phyloP scores from a whole-genome alignment of 2,888 invertebrate genomes.

The Xanthia icteritia region DNA sequence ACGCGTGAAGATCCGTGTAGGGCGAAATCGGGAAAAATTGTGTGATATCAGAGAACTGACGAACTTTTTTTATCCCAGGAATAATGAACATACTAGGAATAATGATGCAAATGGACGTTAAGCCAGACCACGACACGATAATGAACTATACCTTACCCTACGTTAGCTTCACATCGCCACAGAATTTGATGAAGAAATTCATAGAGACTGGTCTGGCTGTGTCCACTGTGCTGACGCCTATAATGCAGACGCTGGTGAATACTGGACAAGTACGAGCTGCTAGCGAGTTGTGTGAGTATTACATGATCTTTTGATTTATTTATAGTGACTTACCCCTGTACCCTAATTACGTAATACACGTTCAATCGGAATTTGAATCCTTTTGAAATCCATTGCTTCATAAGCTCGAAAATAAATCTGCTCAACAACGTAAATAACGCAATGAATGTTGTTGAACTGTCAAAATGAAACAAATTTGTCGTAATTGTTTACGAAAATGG shows the following conservation, averaged over 20 bases:
- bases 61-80: constrained; percentile 73
- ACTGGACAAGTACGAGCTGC: constrained; percentile 85
- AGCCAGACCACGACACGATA: constrained; percentile 91
- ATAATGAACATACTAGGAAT: constrained; percentile 88
- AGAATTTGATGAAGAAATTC: constrained; percentile 88
- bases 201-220: constrained; percentile 81
- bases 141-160: constrained; percentile 89
- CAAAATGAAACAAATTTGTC: too few relatives aligned
- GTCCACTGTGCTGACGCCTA: constrained; percentile 82
- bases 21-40: background rate
- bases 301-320: background rate
- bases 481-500: too few relatives aligned
- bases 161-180: constrained; percentile 87
- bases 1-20: background rate
- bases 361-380: too few relatives aligned
- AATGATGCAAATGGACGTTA: constrained; percentile 89
- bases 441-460: too few relatives aligned
- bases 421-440: too few relatives aligned
- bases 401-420: too few relatives aligned
- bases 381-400: too few relatives aligned
- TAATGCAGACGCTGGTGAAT: constrained; percentile 86
- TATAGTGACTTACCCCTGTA: too few relatives aligned
- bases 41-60: background rate
- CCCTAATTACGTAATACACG: too few relatives aligned
- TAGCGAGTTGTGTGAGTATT: constrained; percentile 86